Evolutionary conservation across 2,888 invertebrate genomes (phyloP).

Genomic region (Eledone cirrhosa): DNA sequence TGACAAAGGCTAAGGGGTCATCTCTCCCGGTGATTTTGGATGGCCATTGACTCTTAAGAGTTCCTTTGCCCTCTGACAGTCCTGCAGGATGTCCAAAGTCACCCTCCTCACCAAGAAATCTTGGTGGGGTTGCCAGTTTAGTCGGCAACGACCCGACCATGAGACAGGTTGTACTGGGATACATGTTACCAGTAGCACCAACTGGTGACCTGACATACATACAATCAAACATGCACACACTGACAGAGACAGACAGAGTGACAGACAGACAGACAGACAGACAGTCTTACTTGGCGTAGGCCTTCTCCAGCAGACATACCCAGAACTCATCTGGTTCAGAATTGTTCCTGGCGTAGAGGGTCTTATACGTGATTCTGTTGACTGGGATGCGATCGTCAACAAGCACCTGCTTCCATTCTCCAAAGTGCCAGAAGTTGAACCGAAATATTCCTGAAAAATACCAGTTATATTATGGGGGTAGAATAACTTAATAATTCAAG

Average conservation of each 20-base stretch:
- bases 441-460: constrained; percentile 38
- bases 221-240: not conserved
- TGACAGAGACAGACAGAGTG: not conserved
- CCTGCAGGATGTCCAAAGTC: no score
- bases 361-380: constrained; percentile 28
- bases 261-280: not conserved
- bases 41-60: no score
- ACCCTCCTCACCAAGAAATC: no score
- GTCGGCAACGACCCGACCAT: no score
- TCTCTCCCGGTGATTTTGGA: no score
- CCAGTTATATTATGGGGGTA: not conserved
- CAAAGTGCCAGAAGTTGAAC: constrained; percentile 42
- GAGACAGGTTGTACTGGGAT: no score
- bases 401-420: constrained; percentile 41
- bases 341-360: constrained; percentile 37
- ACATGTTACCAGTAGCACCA: no score
- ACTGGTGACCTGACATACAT: no score
- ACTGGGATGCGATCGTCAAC: constrained; percentile 42
- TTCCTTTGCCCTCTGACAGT: no score
- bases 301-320: constrained; percentile 48
- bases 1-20: no score
- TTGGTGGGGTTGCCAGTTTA: no score
- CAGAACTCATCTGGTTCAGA: constrained; percentile 40
- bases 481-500: no score
- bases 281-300: constrained; percentile 52